Conservation (phyloP, 2,888 invertebrate species). For the Pyrrhia umbra region DNA sequence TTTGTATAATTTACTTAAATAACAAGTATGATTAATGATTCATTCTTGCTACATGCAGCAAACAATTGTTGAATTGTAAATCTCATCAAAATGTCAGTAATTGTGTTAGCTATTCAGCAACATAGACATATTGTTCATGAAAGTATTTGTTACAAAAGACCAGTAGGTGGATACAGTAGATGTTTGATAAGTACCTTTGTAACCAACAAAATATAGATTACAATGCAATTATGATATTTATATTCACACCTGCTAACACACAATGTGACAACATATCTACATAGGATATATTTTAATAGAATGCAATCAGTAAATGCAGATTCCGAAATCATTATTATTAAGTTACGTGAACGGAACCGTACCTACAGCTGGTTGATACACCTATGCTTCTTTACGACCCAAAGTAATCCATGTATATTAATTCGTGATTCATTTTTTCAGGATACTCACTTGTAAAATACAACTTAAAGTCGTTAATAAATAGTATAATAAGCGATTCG, state of each 20-base stretch:
- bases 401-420: conserved; percentile 44
- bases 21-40: no score
- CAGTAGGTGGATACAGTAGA: conserved; percentile 1
- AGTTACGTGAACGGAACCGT: conserved; percentile 42
- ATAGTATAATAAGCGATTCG: conserved; percentile 30
- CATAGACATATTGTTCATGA: no score
- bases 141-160: background rate
- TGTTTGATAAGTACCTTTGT: conserved; percentile 1
- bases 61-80: no score
- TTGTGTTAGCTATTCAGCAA: no score
- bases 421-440: conserved; percentile 35
- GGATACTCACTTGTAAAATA: conserved; percentile 14
- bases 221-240: conserved; percentile 21
- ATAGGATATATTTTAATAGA: conserved; percentile 7
- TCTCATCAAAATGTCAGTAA: no score
- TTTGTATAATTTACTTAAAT: no score
- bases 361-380: conserved; percentile 46
- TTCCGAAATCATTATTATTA: conserved; percentile 28
- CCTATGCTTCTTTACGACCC: conserved; percentile 29
- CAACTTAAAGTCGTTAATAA: conserved; percentile 10
- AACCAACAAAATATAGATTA: conserved; percentile 18
- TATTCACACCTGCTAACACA: conserved; percentile 12
- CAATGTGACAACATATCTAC: conserved; percentile 1
- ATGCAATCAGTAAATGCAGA: conserved; percentile 18
- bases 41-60: no score